A percentile compares a stretch with the other conserved stretches of the same genome.
phyloP scores from a whole-genome alignment of 2,113 vertebrate genomes.

The Cynopterus brachyotis region DNA sequence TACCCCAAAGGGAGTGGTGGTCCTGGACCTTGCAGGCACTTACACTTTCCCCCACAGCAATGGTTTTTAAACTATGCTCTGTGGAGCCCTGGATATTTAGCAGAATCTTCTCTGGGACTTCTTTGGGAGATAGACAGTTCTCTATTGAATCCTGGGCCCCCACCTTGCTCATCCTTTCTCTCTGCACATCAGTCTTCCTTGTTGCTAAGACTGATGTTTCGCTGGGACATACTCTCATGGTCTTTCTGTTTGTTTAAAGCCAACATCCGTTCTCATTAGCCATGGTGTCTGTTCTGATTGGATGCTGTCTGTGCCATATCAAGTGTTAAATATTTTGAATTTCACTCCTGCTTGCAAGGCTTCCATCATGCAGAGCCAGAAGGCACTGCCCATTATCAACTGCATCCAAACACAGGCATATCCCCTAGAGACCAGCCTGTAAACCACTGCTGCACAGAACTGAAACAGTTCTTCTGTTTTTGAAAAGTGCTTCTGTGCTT shows the following conservation, averaged over 20 bases:
- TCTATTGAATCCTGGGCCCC: background rate
- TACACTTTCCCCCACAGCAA: too few species aligned
- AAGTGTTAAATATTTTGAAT: background rate
- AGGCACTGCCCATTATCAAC: background rate
- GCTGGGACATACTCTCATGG: fast-evolving
- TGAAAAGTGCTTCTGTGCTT: background rate
- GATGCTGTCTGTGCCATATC: background rate
- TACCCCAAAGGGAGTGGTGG: fast-evolving
- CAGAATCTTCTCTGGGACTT: background rate
- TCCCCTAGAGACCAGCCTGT: background rate
- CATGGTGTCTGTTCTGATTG: background rate
- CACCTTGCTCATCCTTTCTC: background rate
- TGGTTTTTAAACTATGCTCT: background rate
- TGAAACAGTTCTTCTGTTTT: background rate
- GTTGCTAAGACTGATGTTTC: background rate
- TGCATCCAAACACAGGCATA: fast-evolving
- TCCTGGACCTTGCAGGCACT: background rate
- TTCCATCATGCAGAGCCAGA: background rate
- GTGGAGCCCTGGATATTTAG: background rate
- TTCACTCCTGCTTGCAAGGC: background rate
- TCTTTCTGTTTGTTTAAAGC: background rate
- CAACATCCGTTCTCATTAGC: background rate
- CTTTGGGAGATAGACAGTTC: background rate
- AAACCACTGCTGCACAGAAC: background rate
- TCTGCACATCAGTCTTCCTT: background rate